Conservation (phyloP, 2,888 invertebrate species). For the Ennomos fuscantarius region DNA sequence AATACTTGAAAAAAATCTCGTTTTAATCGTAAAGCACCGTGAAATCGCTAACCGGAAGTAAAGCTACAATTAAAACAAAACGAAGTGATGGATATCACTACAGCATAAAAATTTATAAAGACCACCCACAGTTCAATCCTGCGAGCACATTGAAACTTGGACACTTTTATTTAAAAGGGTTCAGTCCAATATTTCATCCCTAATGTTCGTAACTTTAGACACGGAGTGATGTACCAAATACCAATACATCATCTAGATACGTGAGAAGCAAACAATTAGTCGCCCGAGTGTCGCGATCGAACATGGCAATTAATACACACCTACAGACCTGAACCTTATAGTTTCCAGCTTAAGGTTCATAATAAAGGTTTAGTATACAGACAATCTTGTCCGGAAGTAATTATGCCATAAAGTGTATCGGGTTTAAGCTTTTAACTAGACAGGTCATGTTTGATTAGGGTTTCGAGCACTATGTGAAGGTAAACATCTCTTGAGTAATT, state of each 20-base stretch:
- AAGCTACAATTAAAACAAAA: constrained; percentile 38
- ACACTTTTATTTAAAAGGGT: constrained; percentile 39
- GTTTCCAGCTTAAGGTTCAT: constrained; percentile 5
- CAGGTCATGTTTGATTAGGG: constrained; percentile 67
- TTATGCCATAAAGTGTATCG: constrained; percentile 59
- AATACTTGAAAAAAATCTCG: too few species aligned
- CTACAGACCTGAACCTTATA: constrained; percentile 11
- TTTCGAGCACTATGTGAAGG: constrained; percentile 49
- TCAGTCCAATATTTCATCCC: constrained; percentile 43
- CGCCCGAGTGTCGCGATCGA: constrained; percentile 38
- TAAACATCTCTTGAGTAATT: constrained; percentile 32
- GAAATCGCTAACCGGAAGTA: constrained; percentile 38
- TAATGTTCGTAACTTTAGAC: constrained; percentile 45
- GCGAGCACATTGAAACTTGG: constrained; percentile 10
- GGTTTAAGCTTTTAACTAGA: constrained; percentile 51
- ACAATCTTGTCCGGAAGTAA: constrained; percentile 56
- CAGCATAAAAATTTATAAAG: constrained; percentile 31
- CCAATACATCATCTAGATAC: constrained; percentile 65
- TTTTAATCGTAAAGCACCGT: constrained; percentile 24
- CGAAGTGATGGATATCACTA: constrained; percentile 38
- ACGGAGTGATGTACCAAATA: constrained; percentile 61
- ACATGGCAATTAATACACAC: constrained; percentile 18
- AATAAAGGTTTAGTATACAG: constrained; percentile 10
- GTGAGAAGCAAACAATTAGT: constrained; percentile 59
- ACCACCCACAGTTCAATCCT: constrained; percentile 39